Evolutionary conservation across 2,113 vertebrate species (phyloP), one percentile per base, ranked within the genome.

Genomic region (human (Homo sapiens)): DNA sequence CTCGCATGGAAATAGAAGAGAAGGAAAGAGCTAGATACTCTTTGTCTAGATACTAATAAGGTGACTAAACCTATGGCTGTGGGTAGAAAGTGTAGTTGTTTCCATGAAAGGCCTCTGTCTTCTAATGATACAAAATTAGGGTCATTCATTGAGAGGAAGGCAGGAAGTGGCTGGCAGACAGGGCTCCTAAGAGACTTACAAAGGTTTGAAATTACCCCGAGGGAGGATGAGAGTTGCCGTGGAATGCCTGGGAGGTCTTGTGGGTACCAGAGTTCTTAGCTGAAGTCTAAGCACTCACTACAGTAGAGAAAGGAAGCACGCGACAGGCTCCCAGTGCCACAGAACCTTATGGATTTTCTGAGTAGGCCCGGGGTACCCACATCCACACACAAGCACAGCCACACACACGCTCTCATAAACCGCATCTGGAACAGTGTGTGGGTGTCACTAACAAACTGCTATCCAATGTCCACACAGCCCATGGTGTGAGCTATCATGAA

Each of bases 401-500:
- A 8, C 10, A 9, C 38, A 16, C 55, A 82, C 10, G 23, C 23
- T 35, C 50, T 61, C 22, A 14, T 3, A 64, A 40, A 59, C 89
- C 93, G 55, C 17, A 45, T 11, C 43, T 48, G n/a, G 35, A 45
- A 22, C 48, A 59, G 35, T 13, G 13, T 20, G 35, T 1, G 43
- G 35, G 11, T 8, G 25, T 68, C 30, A 50, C 38, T 50, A 35
- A 70, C 32, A 64, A 23, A 32, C 38, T 50, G 43, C 82, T 66
- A 6, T 8, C 23, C 48, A 32, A 18, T 5, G 12, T 55, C 14
- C 38, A 55, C 18, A 4, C 11, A 2, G 18, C 45, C 32, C 0
- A 0, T 8, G 30, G 13, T 5, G 4, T 8, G 73, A 81, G 43
- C 40, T 48, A 32, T 45, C n/a, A 40, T 25, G 7, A 6, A 45